Base-by-base conservation (phyloP, 92 coral and sea anemone species). In the Chrysogorgia sp. region DNA sequence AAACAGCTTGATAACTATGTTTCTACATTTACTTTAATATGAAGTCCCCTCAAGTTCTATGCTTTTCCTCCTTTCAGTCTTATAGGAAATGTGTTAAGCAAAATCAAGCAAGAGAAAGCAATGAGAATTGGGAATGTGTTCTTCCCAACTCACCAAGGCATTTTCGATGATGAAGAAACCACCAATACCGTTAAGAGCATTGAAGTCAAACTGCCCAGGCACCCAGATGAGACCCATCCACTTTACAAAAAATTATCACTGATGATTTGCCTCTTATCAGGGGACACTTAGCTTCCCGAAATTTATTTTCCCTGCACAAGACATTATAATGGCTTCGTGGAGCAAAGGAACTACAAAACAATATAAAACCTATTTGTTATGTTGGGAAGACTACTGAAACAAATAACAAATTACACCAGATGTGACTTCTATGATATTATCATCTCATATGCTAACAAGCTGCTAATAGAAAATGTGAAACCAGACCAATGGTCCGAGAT, bases 181-280 rank as follows among this genome's bases (percentile, higher is more conserved):
- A 31, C 77, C 64, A 0, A 40, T 66, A 17, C 74, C 34, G 13
- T 24, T 66, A 25, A 66, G 40, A 66, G 52, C 50, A 66, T 66
- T 53, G n/a, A 66, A 34, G 52, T 3, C 7, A 2, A 63, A 63
- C 37, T 63, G 3, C 70, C 70, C 10, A 63, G 70, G 7, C 70
- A 63, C 21, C 41, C 74, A 17, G 52, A 66, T 2, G 74, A 66
- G 28, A 66, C 55, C 13, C 74, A 66, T 23, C 55, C 74, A 1
- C 74, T 66, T 23, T 34, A 13, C 74, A 66, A 66, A 21, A 66
- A 33, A 31, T 20, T 66, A 40, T 23, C 52, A 21, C 53, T 66
- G 30, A 66, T 66, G 74, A 21, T 66, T 6, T 66, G 74, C 17
- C 74, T 66, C 59, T 40, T 86, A 63, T 81, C n/a, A n/a, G n/a